Conservation (phyloP, 23 tunicate species). For the Oikopleura dioica region DNA sequence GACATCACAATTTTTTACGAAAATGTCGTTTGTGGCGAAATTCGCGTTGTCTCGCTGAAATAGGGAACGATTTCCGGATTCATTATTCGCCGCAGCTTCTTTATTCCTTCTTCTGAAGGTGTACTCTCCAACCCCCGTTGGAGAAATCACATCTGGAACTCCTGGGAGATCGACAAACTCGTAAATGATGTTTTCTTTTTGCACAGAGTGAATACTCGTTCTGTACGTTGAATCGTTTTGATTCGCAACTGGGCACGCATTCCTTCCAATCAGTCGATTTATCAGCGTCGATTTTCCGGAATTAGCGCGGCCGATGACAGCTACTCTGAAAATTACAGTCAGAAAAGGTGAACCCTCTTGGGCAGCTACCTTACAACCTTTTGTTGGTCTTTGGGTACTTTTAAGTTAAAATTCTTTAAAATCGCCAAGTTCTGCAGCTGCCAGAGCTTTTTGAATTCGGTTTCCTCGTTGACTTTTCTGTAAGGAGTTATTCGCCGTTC, state of each 20-base stretch:
- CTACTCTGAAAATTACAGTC: no score
- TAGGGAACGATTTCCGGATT: neutral
- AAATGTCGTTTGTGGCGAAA: constrained; percentile 5
- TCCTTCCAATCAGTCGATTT: neutral
- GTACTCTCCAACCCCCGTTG: neutral
- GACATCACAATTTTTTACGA: neutral
- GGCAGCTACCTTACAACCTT: no score
- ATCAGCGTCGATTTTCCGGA: neutral
- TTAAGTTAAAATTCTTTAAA: neutral
- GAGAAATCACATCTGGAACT: neutral
- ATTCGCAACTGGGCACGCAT: constrained; percentile 3
- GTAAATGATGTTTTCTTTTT: constrained; percentile 6
- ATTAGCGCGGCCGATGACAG: neutral
- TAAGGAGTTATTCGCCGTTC: neutral
- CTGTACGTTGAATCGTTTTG: neutral
- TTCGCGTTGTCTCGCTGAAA: neutral
- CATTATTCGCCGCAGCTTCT: neutral
- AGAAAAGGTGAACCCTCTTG: no score
- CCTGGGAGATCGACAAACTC: constrained; percentile 11
- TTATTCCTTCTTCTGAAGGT: neutral
- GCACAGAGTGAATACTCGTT: neutral
- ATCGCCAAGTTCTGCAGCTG: neutral
- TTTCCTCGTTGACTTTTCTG: neutral
- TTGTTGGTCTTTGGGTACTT: neutral
- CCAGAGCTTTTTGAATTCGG: neutral